phyloP scores from a whole-genome alignment of 1,140 invertebrate species.

The Lysiphlebus fabarum region DNA sequence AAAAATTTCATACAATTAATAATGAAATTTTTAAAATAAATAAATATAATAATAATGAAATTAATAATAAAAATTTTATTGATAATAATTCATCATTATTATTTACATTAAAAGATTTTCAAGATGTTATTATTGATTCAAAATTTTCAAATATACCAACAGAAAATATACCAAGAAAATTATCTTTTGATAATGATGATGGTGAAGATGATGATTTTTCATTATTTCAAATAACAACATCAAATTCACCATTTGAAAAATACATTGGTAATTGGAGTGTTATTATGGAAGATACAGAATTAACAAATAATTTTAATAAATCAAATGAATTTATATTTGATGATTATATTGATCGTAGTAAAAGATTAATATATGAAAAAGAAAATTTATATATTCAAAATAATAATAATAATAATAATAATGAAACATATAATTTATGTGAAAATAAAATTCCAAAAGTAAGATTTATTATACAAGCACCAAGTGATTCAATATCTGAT shows the following conservation, averaged over 20 bases:
- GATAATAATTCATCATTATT: constrained; percentile 39
- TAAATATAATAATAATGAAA: too few species aligned
- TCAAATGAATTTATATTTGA: constrained; percentile 40
- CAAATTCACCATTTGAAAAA: constrained; percentile 45
- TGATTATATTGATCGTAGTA: constrained; percentile 35
- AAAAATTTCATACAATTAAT: too few species aligned
- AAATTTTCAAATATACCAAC: background rate
- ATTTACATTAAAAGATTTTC: constrained; percentile 46
- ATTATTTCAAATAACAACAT: constrained; percentile 48
- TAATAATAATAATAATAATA: constrained; percentile 17
- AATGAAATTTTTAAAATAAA: constrained; percentile 1
- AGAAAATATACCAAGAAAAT: background rate
- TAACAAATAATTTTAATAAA: constrained; percentile 12
- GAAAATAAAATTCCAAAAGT: constrained; percentile 35
- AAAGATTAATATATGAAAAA: background rate
- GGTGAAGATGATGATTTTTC: constrained; percentile 31
- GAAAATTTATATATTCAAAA: constrained; percentile 8
- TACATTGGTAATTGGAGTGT: constrained; percentile 35
- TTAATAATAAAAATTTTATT: background rate
- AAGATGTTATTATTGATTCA: constrained; percentile 40
- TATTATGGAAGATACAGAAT: constrained; percentile 22
- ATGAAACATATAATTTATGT: background rate
- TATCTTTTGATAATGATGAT: constrained; percentile 16
- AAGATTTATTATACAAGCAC: constrained; percentile 42
- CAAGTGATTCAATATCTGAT: constrained; percentile 25